Conservation (phyloP, 2,797 vertebrate species). For the Danionella dracula region DNA sequence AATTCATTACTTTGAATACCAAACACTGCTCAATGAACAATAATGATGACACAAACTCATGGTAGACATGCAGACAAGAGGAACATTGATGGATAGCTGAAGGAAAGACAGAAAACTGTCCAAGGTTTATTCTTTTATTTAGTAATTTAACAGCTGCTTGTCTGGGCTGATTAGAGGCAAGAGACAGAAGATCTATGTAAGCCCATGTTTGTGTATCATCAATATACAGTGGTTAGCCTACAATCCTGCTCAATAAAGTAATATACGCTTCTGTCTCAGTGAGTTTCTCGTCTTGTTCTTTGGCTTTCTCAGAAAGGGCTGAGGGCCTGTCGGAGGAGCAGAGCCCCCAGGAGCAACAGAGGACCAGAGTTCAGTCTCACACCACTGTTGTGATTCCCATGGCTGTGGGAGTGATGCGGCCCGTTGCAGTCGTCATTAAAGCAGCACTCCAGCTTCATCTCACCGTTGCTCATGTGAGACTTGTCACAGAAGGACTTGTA, state of each 20-base stretch:
- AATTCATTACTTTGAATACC: no score
- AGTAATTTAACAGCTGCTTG: not conserved
- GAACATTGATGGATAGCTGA: no score
- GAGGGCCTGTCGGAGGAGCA: conserved; percentile 1
- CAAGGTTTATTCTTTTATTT: not conserved
- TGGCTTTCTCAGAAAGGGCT: conserved; percentile 22
- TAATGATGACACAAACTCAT: no score
- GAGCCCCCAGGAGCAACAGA: conserved; percentile 16
- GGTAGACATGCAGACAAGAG: not conserved
- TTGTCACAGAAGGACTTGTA: conserved; percentile 84
- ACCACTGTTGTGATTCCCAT: conserved; percentile 47
- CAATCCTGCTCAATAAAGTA: not conserved
- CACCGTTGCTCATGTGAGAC: conserved; percentile 58
- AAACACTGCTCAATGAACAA: no score
- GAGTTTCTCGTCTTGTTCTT: not conserved
- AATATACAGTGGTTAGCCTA: no score
- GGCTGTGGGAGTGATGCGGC: conserved; percentile 62
- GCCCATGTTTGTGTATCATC: no score
- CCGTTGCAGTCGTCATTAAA: conserved; percentile 79
- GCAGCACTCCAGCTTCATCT: conserved; percentile 76
- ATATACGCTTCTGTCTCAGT: not conserved
- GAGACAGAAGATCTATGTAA: not conserved
- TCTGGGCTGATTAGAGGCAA: not conserved
- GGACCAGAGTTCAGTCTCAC: conserved; percentile 30
- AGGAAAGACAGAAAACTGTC: not conserved